Conservation (phyloP, 2,113 vertebrate species). For the Numenius arquata region DNA sequence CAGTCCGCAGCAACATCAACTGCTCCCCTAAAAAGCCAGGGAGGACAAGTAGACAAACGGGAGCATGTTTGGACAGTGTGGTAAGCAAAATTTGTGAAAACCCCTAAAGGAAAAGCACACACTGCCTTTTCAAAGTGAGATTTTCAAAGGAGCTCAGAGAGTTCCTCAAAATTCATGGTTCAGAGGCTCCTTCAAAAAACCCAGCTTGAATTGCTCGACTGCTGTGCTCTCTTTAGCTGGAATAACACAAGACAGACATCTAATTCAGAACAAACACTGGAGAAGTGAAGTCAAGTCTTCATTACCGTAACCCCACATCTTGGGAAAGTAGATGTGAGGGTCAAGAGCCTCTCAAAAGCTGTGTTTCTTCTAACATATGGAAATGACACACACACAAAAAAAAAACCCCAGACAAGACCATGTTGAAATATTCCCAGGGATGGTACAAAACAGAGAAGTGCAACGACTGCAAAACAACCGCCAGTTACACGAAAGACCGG, state of each 20-base stretch:
- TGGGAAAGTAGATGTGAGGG: background rate
- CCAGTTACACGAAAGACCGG: rapidly evolving
- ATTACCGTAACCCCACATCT: background rate
- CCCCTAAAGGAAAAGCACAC: background rate
- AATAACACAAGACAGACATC: background rate
- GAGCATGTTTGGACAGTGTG: background rate
- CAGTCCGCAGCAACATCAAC: rapidly evolving
- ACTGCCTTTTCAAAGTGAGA: background rate
- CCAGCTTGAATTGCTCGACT: background rate
- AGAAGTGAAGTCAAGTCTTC: background rate
- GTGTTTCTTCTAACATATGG: background rate
- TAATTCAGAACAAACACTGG: background rate
- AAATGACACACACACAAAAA: background rate
- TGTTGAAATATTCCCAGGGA: background rate
- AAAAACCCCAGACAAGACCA: background rate
- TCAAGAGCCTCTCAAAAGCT: background rate
- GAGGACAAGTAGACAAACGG: background rate
- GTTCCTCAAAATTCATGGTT: background rate
- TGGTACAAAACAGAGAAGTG: background rate
- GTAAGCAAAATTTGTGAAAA: background rate
- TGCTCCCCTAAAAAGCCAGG: background rate
- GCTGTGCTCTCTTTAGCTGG: background rate
- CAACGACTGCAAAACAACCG: background rate
- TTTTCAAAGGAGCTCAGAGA: background rate
- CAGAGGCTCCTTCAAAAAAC: background rate